Evolutionary conservation across 2,888 invertebrate species (phyloP), one percentile per base, ranked within the genome.

Genomic region (Frankliniella intonsa): DNA sequence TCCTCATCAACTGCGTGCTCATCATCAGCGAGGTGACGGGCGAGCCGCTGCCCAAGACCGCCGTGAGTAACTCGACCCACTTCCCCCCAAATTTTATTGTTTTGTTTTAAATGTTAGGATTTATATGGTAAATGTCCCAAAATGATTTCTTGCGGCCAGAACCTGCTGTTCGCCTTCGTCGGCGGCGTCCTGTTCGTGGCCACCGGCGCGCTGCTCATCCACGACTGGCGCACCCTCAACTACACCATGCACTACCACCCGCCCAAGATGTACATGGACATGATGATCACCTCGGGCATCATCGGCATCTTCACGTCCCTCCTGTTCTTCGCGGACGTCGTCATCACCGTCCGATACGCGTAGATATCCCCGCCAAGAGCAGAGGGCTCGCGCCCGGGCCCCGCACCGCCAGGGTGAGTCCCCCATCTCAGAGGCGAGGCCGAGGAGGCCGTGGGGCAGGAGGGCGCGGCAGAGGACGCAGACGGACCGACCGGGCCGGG

Each of bases 231-330:
- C 83, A 87, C 86, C 81, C 88, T 88, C 82, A 83, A 84, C 83
- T 89, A 89, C 85, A 89, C 89, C 84, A 88, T 89, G 83, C 87
- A 89, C 82, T 90, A 91, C 84, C 91, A 91, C 84, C 92, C 93
- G 17, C 91, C 92, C 86, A 92, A 93, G 86, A 90, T 91, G 86
- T 91, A 92, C 85, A 90, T 92, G 88, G 92, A 92, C 85, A 91
- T 93, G 88, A 89, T 93, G 85, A 90, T 92, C 83, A 90, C 92
- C 2, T 91, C 92, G 0, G 91, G 92, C 50, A 90, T 92, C 62
- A 92, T 93, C 85, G 90, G 93, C 14, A 90, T 92, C 83, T 86
- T 92, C 82, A 90, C 92, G 85, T 91, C 91, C 0, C 87, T 89
- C 0, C 90, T 92, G 17, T 93, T 92, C 86, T 88, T 91, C 80